phyloP scores from a whole-genome alignment of 2,888 invertebrate genomes.

The Acrocera orbiculus region DNA sequence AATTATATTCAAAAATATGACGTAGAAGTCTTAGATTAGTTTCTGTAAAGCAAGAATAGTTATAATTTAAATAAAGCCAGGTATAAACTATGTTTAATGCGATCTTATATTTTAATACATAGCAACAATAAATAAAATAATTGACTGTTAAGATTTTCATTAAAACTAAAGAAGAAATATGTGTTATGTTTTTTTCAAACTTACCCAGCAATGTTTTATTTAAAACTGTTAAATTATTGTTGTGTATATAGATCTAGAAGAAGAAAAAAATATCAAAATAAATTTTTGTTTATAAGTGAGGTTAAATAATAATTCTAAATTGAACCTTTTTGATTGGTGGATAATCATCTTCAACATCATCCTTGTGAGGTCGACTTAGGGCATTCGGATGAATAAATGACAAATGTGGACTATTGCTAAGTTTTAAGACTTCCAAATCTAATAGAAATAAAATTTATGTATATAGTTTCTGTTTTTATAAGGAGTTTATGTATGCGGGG shows the following conservation, averaged over 20 bases:
- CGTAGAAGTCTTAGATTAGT: no score
- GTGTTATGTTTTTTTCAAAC: no score
- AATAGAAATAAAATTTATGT: background rate
- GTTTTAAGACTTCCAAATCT: constrained; percentile 39
- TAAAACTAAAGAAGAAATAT: no score
- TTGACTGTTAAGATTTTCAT: no score
- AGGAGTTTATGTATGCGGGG: no score
- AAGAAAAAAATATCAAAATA: constrained; percentile 4
- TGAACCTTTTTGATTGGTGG: constrained; percentile 44
- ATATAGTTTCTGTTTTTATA: no score
- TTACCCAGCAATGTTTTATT: background rate
- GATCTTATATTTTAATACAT: no score
- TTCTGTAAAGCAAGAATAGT: no score
- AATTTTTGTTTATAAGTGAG: background rate
- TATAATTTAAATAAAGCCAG: no score
- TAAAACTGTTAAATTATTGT: constrained; percentile 38
- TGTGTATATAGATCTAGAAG: constrained; percentile 47
- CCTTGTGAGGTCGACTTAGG: constrained; percentile 33
- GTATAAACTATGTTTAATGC: no score
- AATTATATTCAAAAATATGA: no score
- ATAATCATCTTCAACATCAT: constrained; percentile 38
- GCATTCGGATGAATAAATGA: constrained; percentile 46
- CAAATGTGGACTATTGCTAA: constrained; percentile 51
- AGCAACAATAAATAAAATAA: no score
- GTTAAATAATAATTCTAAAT: background rate